phyloP scores from a whole-genome alignment of 2,113 vertebrate genomes.

The Okapia johnstoni region DNA sequence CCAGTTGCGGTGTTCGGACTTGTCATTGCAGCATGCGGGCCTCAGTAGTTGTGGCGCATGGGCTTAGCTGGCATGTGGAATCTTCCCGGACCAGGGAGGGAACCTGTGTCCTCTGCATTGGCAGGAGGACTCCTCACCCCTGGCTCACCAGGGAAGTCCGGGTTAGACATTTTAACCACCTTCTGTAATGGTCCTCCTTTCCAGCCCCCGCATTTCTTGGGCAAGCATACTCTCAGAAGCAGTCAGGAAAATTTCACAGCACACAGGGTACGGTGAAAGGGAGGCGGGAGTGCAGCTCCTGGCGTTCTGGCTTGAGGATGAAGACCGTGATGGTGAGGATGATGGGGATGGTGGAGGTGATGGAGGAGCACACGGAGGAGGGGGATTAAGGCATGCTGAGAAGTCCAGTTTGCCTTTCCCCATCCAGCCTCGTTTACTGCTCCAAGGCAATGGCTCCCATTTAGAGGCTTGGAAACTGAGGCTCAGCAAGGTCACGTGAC shows the following conservation, averaged over 20 bases:
- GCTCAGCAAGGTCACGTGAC: neutral
- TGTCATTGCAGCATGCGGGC: neutral
- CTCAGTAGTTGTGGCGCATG: fast-evolving
- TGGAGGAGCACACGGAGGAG: fast-evolving
- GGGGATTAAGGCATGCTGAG: fast-evolving
- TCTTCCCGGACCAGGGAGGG: neutral
- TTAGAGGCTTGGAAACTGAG: neutral
- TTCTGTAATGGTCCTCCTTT: neutral
- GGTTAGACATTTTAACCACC: neutral
- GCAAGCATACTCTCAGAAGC: neutral
- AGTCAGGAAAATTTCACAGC: neutral
- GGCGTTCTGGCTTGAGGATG: neutral
- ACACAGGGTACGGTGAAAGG: neutral
- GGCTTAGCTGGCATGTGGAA: neutral
- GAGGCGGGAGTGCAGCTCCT: neutral
- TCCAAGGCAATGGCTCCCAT: neutral
- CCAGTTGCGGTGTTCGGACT: neutral
- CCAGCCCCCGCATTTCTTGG: neutral
- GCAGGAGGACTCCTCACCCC: neutral
- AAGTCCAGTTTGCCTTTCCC: fast-evolving
- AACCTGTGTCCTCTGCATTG: neutral
- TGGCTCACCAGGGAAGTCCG: neutral
- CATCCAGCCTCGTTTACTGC: fast-evolving
- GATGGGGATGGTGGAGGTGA: neutral
- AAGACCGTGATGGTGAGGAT: neutral